Conservation (phyloP, 2,888 invertebrate genomes). For the Saturnia japonica region DNA sequence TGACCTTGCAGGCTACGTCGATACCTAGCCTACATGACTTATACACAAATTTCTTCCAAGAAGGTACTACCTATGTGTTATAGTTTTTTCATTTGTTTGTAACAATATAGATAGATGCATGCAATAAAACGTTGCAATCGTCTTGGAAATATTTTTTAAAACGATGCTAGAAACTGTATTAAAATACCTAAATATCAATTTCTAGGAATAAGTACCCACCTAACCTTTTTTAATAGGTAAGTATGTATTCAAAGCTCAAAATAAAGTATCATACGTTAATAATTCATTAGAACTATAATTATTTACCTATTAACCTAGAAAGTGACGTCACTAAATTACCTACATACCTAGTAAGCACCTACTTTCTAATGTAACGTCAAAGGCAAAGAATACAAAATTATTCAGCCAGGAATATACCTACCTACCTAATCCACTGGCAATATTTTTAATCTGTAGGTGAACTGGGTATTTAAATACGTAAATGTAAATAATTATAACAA, state of each 20-base stretch:
- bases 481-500: background rate
- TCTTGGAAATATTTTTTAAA: too few relatives aligned
- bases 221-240: too few relatives aligned
- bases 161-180: too few relatives aligned
- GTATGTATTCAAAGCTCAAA: background rate
- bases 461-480: too few relatives aligned
- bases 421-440: background rate
- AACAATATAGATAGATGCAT: too few relatives aligned
- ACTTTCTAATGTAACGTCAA: background rate
- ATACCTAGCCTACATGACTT: background rate
- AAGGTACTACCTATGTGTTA: too few relatives aligned
- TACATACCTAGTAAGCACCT: background rate
- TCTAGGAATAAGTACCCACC: too few relatives aligned
- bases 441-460: background rate
- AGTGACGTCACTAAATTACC: background rate
- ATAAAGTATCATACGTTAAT: background rate
- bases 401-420: background rate
- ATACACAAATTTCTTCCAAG: background rate
- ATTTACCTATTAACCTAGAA: too few relatives aligned
- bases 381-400: background rate
- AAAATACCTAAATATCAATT: too few relatives aligned
- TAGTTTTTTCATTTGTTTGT: too few relatives aligned
- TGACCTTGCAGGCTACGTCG: constrained; percentile 59
- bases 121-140: too few relatives aligned
- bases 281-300: background rate